Base-by-base conservation (phyloP, 2,888 invertebrate species). In the Pemphredon lugubris region DNA sequence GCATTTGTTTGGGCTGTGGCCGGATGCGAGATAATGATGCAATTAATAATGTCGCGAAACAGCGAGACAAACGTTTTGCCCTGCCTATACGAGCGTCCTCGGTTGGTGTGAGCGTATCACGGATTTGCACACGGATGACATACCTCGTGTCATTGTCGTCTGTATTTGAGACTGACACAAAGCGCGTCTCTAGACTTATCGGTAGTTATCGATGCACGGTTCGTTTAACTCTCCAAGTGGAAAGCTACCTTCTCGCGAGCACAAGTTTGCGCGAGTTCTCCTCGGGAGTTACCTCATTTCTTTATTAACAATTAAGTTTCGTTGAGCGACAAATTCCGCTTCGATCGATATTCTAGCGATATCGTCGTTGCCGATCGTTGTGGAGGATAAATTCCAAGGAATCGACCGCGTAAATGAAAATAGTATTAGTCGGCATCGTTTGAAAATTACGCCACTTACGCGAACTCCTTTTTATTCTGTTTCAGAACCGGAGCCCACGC, bases 41-140 rank as follows among this genome's bases (percentile, higher is more conserved):
- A 71, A 74, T 77, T 77, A 77, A 74, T 77, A 77, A 77, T 69
- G 64, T 68, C 77, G 50, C 74, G 72, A 73, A 68, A 69, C 69
- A 57, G 50, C 47, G 69, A 54, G 66, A 69, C 72, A 66, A 65
- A 69, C 70, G 51, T 58, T 64, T 40, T 14, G 32, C 42, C 30
- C 48, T 21, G 58, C 55, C 23, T 39, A 7, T 34, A 11, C n/a
- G 18, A 20, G 44, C 39, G 50, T 30, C 67, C 50, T 68, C 42
- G 42, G 40, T 16, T 16, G 11, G 5, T 20, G 16, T 2, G 40
- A 5, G 11, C n/a, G 7, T 42, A 42, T 1, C 34, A n/a, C 34
- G 9, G 37, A 44, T 66, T 47, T 40, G 32, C 48, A 32, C 51
- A 20, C 23, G 4, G 32, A 21, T 4, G n/a, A 48, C 50, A 50